Evolutionary conservation across 2,888 invertebrate genomes (phyloP), one percentile per base, ranked within the genome.

Genomic region (Andrena dorsata): DNA sequence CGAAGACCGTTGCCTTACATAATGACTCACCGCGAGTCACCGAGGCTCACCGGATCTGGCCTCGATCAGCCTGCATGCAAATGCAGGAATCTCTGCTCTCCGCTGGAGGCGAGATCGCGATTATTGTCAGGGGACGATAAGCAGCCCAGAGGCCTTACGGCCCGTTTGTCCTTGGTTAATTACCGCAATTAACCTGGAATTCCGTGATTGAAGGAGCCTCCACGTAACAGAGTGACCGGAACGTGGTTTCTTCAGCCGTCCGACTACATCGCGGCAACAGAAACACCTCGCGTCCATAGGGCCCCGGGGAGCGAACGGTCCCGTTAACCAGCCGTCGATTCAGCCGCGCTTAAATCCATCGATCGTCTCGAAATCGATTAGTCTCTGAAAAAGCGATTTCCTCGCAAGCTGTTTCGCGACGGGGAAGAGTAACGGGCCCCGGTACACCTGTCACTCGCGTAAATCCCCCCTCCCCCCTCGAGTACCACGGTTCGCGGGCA

Each of bases 1-100:
- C 65, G 76, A 47, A 32, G 78, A 76, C 70, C 82, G 76, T 87
- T 80, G 81, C 80, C 88, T 87, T 88, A 88, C 80, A 81, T 87
- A 88, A 88, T 86, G 82, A 74, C 53, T 83, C 65, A 10, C 73
- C 16, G 71, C 72, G 70, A 76, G 61, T 65, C 58, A 61, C 49
- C 68, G 51, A 28, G 80, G 30, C 60, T 65, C 74, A 51, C 66
- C 68, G 73, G 83, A 77, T 83, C 66, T 69, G 76, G 69, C 78
- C 80, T 87, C 87, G 85, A 87, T 87, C 83, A 77, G 58, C 79
- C 69, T 68, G 70, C 58, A 77, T 68, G 76, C 56, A 75, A 83
- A 76, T 78, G 47, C 65, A 76, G 70, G 61, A 80, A 78, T 84
- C 78, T 76, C 72, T 47, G 10, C 58, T 6, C 13, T 10, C 1